Evolutionary conservation across 1,140 invertebrate species (phyloP).

Genomic region (Eulimnadia texana): DNA sequence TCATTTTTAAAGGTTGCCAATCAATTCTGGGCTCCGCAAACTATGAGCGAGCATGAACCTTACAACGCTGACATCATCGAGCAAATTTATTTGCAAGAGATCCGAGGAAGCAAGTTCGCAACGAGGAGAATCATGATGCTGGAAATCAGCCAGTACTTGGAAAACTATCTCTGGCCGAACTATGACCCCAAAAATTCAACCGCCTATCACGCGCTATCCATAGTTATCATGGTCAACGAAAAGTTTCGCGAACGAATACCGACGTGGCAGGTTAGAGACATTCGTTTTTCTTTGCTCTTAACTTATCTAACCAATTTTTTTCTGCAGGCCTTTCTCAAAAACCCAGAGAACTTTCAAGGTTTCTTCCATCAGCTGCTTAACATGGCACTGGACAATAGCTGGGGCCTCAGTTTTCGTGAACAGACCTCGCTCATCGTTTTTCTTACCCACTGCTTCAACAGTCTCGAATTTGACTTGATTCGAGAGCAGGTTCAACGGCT

Average conservation of each 20-base stretch:
- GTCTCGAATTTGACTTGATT: slow-evolving; percentile 84
- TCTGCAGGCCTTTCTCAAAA: slow-evolving; percentile 55
- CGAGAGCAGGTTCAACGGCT: slow-evolving; percentile 80
- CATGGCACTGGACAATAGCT: slow-evolving; percentile 44
- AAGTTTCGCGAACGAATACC: slow-evolving; percentile 92
- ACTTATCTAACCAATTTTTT: slow-evolving; percentile 1
- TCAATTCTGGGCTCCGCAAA: slow-evolving; percentile 76
- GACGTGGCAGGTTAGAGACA: slow-evolving; percentile 66
- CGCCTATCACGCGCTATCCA: slow-evolving; percentile 78
- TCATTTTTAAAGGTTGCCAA: slow-evolving; percentile 50
- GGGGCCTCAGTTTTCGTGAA: slow-evolving; percentile 48
- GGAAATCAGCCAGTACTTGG: slow-evolving; percentile 93
- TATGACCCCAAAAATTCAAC: slow-evolving; percentile 49
- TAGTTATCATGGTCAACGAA: slow-evolving; percentile 95
- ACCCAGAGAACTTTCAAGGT: slow-evolving; percentile 59
- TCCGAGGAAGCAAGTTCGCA: slow-evolving; percentile 59
- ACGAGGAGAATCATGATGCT: slow-evolving; percentile 83
- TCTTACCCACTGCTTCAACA: slow-evolving; percentile 92
- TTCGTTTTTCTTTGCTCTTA: neutral
- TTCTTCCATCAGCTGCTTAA: slow-evolving; percentile 78
- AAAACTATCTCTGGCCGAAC: slow-evolving; percentile 96
- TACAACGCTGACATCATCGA: slow-evolving; percentile 61
- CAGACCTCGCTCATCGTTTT: slow-evolving; percentile 79
- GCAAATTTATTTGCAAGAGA: slow-evolving; percentile 66
- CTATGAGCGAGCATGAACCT: slow-evolving; percentile 45